Evolutionary conservation across 2,797 vertebrate genomes (phyloP), one percentile per base, ranked within the genome.

Genomic region (Coranthus polyacanthus): DNA sequence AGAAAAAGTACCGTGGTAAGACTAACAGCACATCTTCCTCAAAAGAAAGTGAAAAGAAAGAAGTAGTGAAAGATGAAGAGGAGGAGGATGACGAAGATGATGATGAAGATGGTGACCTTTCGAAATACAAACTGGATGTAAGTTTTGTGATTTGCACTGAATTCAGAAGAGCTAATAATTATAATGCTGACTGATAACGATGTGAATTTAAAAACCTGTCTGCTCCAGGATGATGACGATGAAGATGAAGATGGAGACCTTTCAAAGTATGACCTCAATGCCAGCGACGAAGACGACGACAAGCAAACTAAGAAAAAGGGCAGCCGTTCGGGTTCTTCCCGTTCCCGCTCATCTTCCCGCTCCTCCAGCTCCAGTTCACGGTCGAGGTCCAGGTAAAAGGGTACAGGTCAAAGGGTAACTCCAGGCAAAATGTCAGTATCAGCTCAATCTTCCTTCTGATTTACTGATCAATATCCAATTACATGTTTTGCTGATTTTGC

Each of bases 351-450:
- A 20, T 97, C 97, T 66, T 98, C 97, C 4, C 96, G 91, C 87
- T 98, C 98, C 73, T 98, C 97, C 90, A 96, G 95, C 86, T 98
- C 97, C 91, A 97, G 97, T 94, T 98, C 97, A 91, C 96, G 96
- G 98, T 99, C 98, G 90, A 98, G 98, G 98, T 99, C 98, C 97
- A 99, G 98, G 98, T 99, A 99, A 99, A 99, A 95, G 97, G 97
- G 97, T 97, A 95, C 97, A 99, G 97, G 96, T 97, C 97, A 95
- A 56, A 98, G 97, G 98, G 98, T 98, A 96, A 99, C 97, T 85
- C 94, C 96, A 92, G 96, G 95, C 95, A 98, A 99, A 99, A 99
- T 99, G 98, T 99, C 97, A 97, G 97, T 99, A 99, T 98, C 97
- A 96, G 94, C 86, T 94, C 93, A 95, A 95, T 94, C 94, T 96